phyloP scores from a whole-genome alignment of 2,888 invertebrate species.

The Tanypteryx hageni region DNA sequence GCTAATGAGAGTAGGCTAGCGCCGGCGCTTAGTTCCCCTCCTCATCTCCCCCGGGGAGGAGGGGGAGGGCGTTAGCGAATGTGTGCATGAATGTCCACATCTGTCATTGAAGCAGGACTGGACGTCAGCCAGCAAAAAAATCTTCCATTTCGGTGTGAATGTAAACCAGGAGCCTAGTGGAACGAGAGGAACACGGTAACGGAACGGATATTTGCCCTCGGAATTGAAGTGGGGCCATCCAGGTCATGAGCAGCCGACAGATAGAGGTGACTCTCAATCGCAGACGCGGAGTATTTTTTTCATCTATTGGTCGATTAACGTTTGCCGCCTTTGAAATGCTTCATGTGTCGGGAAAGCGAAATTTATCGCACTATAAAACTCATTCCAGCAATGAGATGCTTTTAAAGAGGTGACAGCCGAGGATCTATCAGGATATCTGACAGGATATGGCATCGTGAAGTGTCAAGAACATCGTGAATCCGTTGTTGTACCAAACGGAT shows the following conservation, averaged over 20 bases:
- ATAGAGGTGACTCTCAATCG: too few species aligned
- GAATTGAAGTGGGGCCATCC: neutral
- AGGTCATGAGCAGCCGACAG: neutral
- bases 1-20: slow-evolving; percentile 18
- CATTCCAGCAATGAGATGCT: too few species aligned
- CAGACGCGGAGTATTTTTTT: too few species aligned
- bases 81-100: slow-evolving; percentile 26
- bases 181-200: neutral
- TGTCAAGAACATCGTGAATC: too few species aligned
- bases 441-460: too few species aligned
- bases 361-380: too few species aligned
- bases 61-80: neutral
- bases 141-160: neutral
- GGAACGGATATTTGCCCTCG: neutral
- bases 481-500: too few species aligned
- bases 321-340: too few species aligned
- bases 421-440: too few species aligned
- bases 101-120: neutral
- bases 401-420: too few species aligned
- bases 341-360: too few species aligned
- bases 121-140: slow-evolving; percentile 2
- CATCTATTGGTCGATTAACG: too few species aligned
- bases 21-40: neutral
- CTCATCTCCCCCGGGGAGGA: neutral
- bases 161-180: slow-evolving; percentile 7